Evolutionary conservation across 2,113 vertebrate genomes (phyloP), one percentile per base, ranked within the genome.

Genomic region (Urocolius indicus): DNA sequence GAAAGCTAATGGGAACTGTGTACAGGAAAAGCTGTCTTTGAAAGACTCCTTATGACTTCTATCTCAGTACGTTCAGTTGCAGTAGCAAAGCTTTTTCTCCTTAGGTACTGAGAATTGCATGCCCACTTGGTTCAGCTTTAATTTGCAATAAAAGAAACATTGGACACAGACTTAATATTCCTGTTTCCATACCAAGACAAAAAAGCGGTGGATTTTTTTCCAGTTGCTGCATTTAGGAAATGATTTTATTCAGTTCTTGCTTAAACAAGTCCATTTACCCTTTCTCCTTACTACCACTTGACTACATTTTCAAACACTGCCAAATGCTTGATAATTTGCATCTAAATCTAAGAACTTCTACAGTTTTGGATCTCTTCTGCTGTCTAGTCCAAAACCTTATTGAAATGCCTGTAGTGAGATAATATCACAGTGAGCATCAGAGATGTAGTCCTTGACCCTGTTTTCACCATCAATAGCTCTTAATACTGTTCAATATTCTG

Each of bases 401-500:
- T 68, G 45, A 87, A 86, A 89, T 83, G 45, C 26, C 32, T 88
- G 17, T 27, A 19, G 15, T 58, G 36, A 81, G 54, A 76, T 68
- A 43, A 62, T 85, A 36, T 14, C 46, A 30, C n/a, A 82, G 19
- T 1, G 11, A 73, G 9, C 20, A 62, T 55, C 36, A 2, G 7
- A 54, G 27, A 22, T 15, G 20, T 34, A 81, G 87, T 82, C 87
- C 81, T 95, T 95, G 94, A 95, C 78, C 66, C 29, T 73, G 49
- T 69, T 91, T 75, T 87, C 65, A 27, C 49, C 6, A 1, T 81
- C 74, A 59, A 54, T 91, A 76, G 45, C 63, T 66, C 49, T 89
- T 95, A 72, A 89, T 87, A 46, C 69, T 63, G 38, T 54, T 89
- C 84, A 79, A 15, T 89, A 94, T 84, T 89, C 84, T 73, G 41